Percentiles rank a stretch among this genome's conserved stretches.
Evolutionary conservation across 2,888 invertebrate species (phyloP).

Genomic region (Ctenicera cuprea): DNA sequence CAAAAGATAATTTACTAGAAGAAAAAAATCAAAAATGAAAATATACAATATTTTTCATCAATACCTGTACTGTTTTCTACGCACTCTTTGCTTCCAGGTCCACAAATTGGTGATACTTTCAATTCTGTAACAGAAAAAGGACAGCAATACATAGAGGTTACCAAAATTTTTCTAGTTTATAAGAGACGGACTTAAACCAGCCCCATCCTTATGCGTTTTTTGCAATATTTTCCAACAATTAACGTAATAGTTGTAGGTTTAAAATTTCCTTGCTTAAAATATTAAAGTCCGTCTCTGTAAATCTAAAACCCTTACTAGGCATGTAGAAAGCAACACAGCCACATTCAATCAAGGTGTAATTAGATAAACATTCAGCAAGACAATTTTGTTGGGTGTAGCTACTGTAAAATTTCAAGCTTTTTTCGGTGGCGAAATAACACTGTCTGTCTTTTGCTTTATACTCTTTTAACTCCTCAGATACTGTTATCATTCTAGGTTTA

Average conservation of each 20-base stretch:
- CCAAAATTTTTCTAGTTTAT: no score
- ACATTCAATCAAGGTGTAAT: slow-evolving; percentile 75
- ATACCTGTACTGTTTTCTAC: slow-evolving; percentile 47
- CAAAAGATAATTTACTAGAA: neutral
- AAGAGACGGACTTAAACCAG: no score
- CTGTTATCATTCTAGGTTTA: slow-evolving; percentile 83
- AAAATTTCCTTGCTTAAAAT: no score
- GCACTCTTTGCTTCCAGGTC: slow-evolving; percentile 66
- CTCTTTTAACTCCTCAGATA: slow-evolving; percentile 78
- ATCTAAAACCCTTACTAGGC: slow-evolving; percentile 77
- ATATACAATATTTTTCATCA: no score
- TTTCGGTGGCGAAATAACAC: slow-evolving; percentile 81
- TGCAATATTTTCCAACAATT: no score
- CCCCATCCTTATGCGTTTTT: no score
- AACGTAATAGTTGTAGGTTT: no score
- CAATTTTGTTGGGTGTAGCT: slow-evolving; percentile 83
- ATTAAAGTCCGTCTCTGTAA: no score
- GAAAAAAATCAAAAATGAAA: no score
- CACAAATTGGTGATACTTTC: slow-evolving; percentile 71
- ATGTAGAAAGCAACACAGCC: slow-evolving; percentile 77
- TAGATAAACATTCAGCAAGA: slow-evolving; percentile 82
- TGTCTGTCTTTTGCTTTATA: slow-evolving; percentile 79
- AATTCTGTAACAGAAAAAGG: slow-evolving; percentile 47
- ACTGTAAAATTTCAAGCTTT: slow-evolving; percentile 78
- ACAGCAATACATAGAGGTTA: no score